Conservation (phyloP, 2,113 vertebrate species). For the Ardeotis arabs region DNA sequence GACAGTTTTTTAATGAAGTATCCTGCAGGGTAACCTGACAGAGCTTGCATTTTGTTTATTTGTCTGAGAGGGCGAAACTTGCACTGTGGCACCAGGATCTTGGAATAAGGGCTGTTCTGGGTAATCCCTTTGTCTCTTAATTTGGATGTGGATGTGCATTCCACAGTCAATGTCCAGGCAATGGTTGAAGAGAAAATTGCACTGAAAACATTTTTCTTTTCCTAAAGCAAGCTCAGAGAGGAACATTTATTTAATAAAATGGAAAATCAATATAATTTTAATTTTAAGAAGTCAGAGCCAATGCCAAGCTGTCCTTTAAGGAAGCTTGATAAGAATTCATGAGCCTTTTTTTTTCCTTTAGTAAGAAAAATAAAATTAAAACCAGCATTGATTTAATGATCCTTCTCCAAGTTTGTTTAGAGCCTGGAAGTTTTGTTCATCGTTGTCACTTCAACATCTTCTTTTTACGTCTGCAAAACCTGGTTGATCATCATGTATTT, state of each 20-base stretch:
- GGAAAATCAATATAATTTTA: constrained; percentile 78
- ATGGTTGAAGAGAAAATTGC: constrained; percentile 40
- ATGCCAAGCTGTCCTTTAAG: constrained; percentile 74
- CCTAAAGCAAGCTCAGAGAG: constrained; percentile 39
- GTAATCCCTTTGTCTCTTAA: constrained; percentile 22
- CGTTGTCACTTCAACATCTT: neutral
- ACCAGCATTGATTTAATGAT: constrained; percentile 60
- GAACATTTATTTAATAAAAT: constrained; percentile 74
- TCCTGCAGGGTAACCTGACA: neutral
- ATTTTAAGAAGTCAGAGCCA: constrained; percentile 75
- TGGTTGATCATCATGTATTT: neutral
- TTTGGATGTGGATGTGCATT: constrained; percentile 20
- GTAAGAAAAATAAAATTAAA: constrained; percentile 71
- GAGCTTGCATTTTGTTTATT: neutral
- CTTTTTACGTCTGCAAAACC: neutral
- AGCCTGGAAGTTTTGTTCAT: constrained; percentile 32
- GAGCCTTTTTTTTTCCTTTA: constrained; percentile 12
- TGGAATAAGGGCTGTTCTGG: neutral
- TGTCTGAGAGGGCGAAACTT: neutral
- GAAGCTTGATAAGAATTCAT: constrained; percentile 72
- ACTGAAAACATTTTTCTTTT: constrained; percentile 63
- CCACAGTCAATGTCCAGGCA: constrained; percentile 17
- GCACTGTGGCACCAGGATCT: neutral
- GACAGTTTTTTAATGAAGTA: neutral
- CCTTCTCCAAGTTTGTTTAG: constrained; percentile 38